phyloP scores from a whole-genome alignment of 92 coral and sea anemone genomes.

The Chrysogorgia sp. region DNA sequence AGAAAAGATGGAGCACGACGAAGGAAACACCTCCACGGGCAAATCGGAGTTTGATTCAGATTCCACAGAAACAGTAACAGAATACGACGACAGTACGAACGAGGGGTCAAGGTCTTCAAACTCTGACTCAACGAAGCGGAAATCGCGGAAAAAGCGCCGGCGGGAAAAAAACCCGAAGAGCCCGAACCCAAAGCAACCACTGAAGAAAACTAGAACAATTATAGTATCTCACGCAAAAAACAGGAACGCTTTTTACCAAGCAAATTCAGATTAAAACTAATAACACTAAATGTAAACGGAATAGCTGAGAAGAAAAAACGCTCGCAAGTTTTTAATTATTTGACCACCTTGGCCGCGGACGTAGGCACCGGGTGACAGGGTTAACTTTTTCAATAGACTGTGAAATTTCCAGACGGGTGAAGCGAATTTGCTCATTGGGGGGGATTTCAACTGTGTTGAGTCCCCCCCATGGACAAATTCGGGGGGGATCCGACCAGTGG shows the following conservation, averaged over 20 bases:
- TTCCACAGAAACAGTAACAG: too few species aligned
- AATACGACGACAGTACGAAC: too few species aligned
- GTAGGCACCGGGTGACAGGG: background rate
- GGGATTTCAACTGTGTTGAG: constrained; percentile 52
- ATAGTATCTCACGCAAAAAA: background rate
- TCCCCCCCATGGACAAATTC: background rate
- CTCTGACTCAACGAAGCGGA: too few species aligned
- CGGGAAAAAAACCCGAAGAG: too few species aligned
- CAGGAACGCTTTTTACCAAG: background rate
- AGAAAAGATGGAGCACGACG: too few species aligned
- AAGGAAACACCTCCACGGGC: too few species aligned
- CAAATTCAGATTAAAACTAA: background rate
- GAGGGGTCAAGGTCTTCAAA: too few species aligned
- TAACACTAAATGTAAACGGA: constrained; percentile 17
- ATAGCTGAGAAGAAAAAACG: background rate
- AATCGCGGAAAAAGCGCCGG: too few species aligned
- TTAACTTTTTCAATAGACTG: constrained; percentile 6
- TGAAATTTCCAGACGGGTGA: background rate
- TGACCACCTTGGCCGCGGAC: background rate
- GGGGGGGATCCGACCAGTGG: constrained; percentile 11
- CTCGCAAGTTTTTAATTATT: background rate
- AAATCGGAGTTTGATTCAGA: too few species aligned
- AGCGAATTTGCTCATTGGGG: background rate
- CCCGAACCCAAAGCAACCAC: too few species aligned
- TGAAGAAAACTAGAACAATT: too few species aligned